A percentile compares a stretch with the other conserved stretches of the same genome.
Conservation (phyloP, 2,888 invertebrate genomes). For the Disparrhopalites patrizii region DNA sequence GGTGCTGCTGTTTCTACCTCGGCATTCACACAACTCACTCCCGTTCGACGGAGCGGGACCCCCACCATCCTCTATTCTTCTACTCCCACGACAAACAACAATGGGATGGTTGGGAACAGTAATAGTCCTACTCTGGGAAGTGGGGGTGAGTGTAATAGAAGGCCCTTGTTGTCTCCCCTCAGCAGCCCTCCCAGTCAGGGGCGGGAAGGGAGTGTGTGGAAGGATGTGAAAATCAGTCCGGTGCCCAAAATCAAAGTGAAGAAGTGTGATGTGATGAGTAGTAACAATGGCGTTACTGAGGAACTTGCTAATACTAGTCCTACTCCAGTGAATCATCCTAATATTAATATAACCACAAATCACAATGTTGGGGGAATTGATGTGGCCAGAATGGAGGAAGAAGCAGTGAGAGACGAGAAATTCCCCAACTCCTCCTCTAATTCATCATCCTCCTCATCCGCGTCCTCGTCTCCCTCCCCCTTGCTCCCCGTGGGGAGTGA, state of each 20-base stretch:
- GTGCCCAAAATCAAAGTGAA: slow-evolving; percentile 12
- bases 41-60: slow-evolving; percentile 32
- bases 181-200: slow-evolving; percentile 32
- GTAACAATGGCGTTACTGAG: neutral
- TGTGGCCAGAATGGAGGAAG: slow-evolving; percentile 17
- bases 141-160: slow-evolving; percentile 33
- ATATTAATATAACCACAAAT: no score
- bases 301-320: neutral
- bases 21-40: no score
- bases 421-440: no score
- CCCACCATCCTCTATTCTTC: no score
- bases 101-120: no score
- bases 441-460: no score
- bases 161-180: neutral
- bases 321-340: neutral
- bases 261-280: neutral
- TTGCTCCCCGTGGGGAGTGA: neutral
- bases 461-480: no score
- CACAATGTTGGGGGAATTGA: no score
- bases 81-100: no score
- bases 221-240: slow-evolving; percentile 12
- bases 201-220: slow-evolving; percentile 31
- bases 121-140: no score
- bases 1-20: no score
- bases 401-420: slow-evolving; percentile 5